A percentile compares a stretch with the other conserved stretches of the same genome.
Conservation (phyloP, 2,797 vertebrate genomes). For the Xenopus petersii region DNA sequence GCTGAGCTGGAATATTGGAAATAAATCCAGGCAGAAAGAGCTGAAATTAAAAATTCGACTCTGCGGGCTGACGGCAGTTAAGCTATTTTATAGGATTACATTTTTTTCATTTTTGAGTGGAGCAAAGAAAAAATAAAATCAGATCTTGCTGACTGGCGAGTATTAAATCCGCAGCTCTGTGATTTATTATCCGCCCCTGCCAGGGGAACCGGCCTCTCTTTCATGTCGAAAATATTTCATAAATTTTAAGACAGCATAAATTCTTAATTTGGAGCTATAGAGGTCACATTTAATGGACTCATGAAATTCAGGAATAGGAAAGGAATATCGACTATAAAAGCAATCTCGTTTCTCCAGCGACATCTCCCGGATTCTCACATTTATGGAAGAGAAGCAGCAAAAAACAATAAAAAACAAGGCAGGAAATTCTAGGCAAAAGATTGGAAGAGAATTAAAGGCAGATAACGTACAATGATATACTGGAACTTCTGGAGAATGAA, state of each 20-base stretch:
- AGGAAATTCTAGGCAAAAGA: too few relatives aligned
- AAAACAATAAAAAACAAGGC: too few relatives aligned
- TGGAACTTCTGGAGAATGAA: too few relatives aligned
- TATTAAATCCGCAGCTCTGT: conserved; percentile 71
- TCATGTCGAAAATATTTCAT: conserved; percentile 82
- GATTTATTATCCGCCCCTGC: conserved; percentile 97
- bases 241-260: conserved; percentile 81
- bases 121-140: conserved; percentile 63
- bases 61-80: conserved; percentile 88
- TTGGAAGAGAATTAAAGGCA: too few relatives aligned
- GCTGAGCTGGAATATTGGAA: conserved; percentile 96
- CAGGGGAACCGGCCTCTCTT: conserved; percentile 79
- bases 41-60: conserved; percentile 99
- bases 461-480: too few relatives aligned
- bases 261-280: conserved; percentile 81
- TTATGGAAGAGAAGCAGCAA: too few relatives aligned
- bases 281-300: conserved; percentile 76
- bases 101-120: conserved; percentile 80
- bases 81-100: conserved; percentile 96
- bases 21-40: conserved; percentile 98
- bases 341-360: conserved; percentile 72
- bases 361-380: too few relatives aligned
- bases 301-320: conserved; percentile 54
- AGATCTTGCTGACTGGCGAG: conserved; percentile 78
- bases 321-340: too few relatives aligned